Evolutionary conservation across 2,113 vertebrate species (phyloP), one percentile per base, ranked within the genome.

Genomic region (Columbina picui): DNA sequence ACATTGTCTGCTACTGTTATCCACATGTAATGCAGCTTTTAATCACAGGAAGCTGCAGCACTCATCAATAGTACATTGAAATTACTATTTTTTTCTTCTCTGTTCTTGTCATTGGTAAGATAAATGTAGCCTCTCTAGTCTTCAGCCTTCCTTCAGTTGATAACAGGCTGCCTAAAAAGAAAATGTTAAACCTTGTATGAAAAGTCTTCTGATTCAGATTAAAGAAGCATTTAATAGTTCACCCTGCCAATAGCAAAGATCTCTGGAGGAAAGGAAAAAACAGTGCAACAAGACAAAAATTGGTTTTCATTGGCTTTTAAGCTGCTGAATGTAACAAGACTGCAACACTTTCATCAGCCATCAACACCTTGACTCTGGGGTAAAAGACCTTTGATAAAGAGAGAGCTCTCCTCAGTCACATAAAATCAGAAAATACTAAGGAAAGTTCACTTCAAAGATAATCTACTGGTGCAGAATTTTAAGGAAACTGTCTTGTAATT

Each of bases 31-130:
- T 52, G 14, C 73, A 95, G 47, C 26, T 90, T 96, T 93, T 94
- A 97, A 94, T 97, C 95, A 94, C 95, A 95, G 84, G 73, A 97
- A 95, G 53, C 56, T 79, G 49, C 16, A 96, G 38, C 21, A 82
- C 49, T 94, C 67, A 55, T 74, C 57, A 81, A 27, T 8, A 79
- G 30, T 78, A 93, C 76, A 41, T 45, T 93, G 80, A 92, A 97
- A 97, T 94, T 87, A 60, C 57, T 59, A 26, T 32, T 67, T 56
- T 89, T 88, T 90, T 79, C 52, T 49, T 86, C 73, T 94, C 74
- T 38, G 13, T 94, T 64, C 78, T 84, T 96, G 77, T 91, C 89
- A 91, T 27, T 95, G 70, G 59, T 68, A 89, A 97, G 74, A 96
- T 57, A 95, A 96, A 97, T 77, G 50, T 95, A 90, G 34, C 47